Conservation (phyloP, 2,113 vertebrate genomes). For the Nanorana parkeri region DNA sequence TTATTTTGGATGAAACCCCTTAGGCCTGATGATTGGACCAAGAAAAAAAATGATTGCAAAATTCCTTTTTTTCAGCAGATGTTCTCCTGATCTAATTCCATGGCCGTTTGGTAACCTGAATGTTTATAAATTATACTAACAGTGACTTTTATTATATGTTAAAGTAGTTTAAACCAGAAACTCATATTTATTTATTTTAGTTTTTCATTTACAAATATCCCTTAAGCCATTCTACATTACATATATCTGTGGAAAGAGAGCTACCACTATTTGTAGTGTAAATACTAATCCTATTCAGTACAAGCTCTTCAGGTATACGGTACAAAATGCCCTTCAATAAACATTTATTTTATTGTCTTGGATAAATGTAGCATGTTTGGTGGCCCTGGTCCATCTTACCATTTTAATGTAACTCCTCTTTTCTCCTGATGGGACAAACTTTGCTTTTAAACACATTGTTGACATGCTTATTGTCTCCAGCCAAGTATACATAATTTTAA, state of each 20-base stretch:
- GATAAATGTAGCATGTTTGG: too few species aligned
- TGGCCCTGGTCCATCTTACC: too few species aligned
- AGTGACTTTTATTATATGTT: conserved; percentile 52
- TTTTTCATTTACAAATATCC: conserved; percentile 10
- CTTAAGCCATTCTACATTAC: background rate
- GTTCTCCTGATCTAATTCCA: conserved; percentile 27
- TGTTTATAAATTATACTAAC: conserved; percentile 58
- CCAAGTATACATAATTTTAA: too few species aligned
- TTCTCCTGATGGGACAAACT: too few species aligned
- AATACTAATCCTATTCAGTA: background rate
- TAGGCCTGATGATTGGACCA: conserved; percentile 23
- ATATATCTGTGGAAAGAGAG: background rate
- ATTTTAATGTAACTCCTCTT: too few species aligned
- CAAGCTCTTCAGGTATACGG: background rate
- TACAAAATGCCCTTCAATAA: background rate
- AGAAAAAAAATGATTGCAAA: conserved; percentile 49
- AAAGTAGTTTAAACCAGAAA: conserved; percentile 31
- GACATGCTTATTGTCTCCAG: too few species aligned
- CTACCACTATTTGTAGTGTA: background rate
- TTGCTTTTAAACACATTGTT: too few species aligned
- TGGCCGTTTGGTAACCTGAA: background rate
- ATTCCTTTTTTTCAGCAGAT: conserved; percentile 36
- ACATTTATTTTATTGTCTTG: too few species aligned
- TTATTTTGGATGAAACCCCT: conserved; percentile 37
- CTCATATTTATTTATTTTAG: conserved; percentile 39